Evolutionary conservation across 2,797 vertebrate species (phyloP).

Genomic region (Hybognathus amarus): DNA sequence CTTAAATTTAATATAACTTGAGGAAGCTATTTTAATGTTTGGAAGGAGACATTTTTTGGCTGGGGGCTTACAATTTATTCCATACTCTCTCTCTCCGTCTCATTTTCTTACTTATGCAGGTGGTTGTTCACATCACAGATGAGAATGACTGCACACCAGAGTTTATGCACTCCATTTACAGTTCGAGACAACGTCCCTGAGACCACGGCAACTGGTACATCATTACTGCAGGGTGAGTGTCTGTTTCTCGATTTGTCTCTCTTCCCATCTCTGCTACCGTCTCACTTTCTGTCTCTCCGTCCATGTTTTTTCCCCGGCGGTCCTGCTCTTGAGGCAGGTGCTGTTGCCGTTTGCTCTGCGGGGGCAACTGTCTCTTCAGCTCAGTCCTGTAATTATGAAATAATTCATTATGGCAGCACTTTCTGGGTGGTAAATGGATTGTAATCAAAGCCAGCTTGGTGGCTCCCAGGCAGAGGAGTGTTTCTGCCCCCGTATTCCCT

Average conservation of each 20-base stretch:
- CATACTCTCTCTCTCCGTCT: not conserved
- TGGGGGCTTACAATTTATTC: not conserved
- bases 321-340: constrained; percentile 43
- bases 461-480: constrained; percentile 39
- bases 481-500: constrained; percentile 20
- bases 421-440: constrained; percentile 56
- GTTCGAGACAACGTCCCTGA: constrained; percentile 84
- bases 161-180: constrained; percentile 89
- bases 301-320: not conserved
- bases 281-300: constrained; percentile 5
- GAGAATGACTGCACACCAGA: constrained; percentile 91
- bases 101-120: constrained; percentile 69
- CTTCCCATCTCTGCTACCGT: not conserved
- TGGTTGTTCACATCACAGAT: constrained; percentile 83
- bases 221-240: constrained; percentile 84
- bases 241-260: not conserved
- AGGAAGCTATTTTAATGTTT: not conserved
- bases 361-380: constrained; percentile 37
- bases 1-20: not conserved
- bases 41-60: not conserved
- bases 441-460: constrained; percentile 52
- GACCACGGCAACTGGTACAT: constrained; percentile 81
- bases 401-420: constrained; percentile 54
- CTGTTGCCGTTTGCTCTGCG: constrained; percentile 34
- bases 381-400: constrained; percentile 59